phyloP scores from a whole-genome alignment of 2,888 invertebrate genomes.

The Hypselothyrea guttata region DNA sequence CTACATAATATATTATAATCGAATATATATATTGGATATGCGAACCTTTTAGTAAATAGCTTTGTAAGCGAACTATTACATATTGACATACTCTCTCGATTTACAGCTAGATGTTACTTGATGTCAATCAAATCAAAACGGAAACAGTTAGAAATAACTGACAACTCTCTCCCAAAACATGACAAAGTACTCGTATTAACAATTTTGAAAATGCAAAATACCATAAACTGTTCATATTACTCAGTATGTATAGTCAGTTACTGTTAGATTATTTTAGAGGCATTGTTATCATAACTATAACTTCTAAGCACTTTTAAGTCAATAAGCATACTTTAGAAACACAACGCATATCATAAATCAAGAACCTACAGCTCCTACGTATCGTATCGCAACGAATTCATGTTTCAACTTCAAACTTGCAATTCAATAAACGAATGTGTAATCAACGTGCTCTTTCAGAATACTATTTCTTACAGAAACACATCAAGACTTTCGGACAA shows the following conservation, averaged over 20 bases:
- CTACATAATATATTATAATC: slow-evolving; percentile 29
- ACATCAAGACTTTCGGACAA: slow-evolving; percentile 23
- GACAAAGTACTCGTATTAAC: slow-evolving; percentile 41
- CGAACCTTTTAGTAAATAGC: slow-evolving; percentile 21
- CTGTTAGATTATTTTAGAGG: slow-evolving; percentile 16
- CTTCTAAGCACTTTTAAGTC: slow-evolving; percentile 39
- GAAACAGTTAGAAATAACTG: slow-evolving; percentile 28
- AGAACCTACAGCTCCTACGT: slow-evolving; percentile 37
- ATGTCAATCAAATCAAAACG: slow-evolving; percentile 52
- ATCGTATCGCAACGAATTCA: slow-evolving; percentile 55
- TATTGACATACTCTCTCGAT: slow-evolving; percentile 17
- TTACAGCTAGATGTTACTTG: slow-evolving; percentile 45
- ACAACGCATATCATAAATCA: slow-evolving; percentile 61
- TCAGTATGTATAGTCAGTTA: slow-evolving; percentile 9
- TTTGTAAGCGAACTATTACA: slow-evolving; percentile 23
- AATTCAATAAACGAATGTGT: slow-evolving; percentile 62
- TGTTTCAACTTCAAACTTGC: slow-evolving; percentile 48
- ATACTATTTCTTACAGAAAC: background rate
- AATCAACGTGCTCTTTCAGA: slow-evolving; percentile 3
- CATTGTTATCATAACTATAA: slow-evolving; percentile 40
- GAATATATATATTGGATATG: slow-evolving; percentile 16
- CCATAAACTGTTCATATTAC: slow-evolving; percentile 26
- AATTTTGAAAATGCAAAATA: slow-evolving; percentile 13
- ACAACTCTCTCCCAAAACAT: slow-evolving; percentile 49
- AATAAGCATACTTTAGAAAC: slow-evolving; percentile 64